Evolutionary conservation across 2,888 invertebrate species (phyloP).

Genomic region (Sisyra terminalis): DNA sequence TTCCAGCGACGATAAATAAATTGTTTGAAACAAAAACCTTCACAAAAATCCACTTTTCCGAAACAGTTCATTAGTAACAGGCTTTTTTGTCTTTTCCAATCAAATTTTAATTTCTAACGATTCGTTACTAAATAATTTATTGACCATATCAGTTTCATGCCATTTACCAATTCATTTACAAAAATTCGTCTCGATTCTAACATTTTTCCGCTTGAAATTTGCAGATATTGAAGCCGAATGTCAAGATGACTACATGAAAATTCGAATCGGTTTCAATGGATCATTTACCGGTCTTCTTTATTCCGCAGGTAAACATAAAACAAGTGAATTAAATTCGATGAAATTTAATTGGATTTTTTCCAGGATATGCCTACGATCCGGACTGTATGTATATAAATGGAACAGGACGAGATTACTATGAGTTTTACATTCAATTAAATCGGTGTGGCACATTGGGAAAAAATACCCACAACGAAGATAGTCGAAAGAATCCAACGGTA

Average conservation of each 20-base stretch:
- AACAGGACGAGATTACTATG: constrained; percentile 78
- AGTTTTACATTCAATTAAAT: constrained; percentile 85
- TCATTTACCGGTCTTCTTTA: constrained; percentile 78
- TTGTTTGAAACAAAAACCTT: too few relatives aligned
- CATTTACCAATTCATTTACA: too few relatives aligned
- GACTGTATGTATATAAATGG: constrained; percentile 93
- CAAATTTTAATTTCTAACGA: too few relatives aligned
- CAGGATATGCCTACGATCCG: constrained; percentile 84
- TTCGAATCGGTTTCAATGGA: constrained; percentile 81
- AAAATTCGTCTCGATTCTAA: neutral
- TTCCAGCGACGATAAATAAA: too few relatives aligned
- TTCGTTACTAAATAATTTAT: too few relatives aligned
- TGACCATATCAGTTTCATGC: too few relatives aligned
- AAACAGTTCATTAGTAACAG: too few relatives aligned
- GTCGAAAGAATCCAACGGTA: constrained; percentile 73
- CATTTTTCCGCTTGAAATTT: constrained; percentile 17
- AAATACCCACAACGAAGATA: constrained; percentile 73
- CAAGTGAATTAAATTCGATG: neutral
- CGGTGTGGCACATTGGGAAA: constrained; percentile 82
- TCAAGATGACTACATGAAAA: constrained; percentile 92
- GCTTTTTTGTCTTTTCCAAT: too few relatives aligned
- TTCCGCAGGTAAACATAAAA: constrained; percentile 52
- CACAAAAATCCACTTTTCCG: too few relatives aligned
- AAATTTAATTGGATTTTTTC: constrained; percentile 12
- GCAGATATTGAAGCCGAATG: constrained; percentile 90